A percentile compares a stretch with the other conserved stretches of the same genome.
Conservation (phyloP, 2,113 vertebrate genomes). For the Corythaeola cristata region DNA sequence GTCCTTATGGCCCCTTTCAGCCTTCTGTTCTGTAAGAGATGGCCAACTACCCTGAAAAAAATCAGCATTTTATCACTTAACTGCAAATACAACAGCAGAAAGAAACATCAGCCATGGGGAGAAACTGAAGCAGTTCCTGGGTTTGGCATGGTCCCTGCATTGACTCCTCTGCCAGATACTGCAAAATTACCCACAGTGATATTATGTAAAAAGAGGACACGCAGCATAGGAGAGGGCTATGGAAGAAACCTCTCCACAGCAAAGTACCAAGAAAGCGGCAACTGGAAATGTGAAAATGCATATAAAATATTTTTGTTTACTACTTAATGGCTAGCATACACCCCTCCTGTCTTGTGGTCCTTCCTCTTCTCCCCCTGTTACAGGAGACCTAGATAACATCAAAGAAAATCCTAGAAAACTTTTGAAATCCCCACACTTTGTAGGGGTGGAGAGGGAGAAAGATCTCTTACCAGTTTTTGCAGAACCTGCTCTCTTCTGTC, state of each 20-base stretch:
- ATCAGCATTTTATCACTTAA: not conserved
- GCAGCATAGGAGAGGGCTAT: not conserved
- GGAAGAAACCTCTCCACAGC: not conserved
- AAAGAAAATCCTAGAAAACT: not conserved
- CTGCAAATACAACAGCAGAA: not conserved
- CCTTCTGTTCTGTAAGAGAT: not conserved
- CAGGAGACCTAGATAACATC: not conserved
- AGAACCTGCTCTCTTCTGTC: not conserved
- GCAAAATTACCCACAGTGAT: not conserved
- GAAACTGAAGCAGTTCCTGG: not conserved
- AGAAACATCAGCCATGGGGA: not conserved
- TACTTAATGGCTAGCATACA: not conserved
- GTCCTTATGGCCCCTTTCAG: not conserved
- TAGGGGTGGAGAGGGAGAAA: not conserved
- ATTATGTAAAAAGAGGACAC: not conserved
- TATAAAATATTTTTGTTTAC: not conserved
- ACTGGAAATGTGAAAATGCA: not conserved
- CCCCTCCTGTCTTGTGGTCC: not conserved
- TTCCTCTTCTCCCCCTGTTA: not conserved
- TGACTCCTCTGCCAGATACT: not conserved
- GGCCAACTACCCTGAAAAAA: not conserved
- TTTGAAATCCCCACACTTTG: not conserved
- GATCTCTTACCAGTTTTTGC: constrained; percentile 25
- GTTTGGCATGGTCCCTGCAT: not conserved
- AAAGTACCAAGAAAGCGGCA: not conserved